phyloP scores from a whole-genome alignment of 2,888 invertebrate genomes.

The Epinotia ramella region DNA sequence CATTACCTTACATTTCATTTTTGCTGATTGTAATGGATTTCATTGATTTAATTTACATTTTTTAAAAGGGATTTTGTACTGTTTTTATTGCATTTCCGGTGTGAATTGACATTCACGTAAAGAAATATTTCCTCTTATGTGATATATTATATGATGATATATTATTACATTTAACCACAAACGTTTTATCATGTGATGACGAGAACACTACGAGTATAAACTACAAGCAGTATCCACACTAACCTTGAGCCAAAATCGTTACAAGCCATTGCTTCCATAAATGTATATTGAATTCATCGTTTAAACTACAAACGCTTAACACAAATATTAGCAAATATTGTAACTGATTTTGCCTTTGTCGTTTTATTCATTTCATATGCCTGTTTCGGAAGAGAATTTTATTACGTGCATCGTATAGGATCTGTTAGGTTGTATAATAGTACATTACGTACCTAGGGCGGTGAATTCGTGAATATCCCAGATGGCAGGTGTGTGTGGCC shows the following conservation, averaged over 20 bases:
- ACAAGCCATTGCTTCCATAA: conserved; percentile 73
- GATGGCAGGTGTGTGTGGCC: too few species aligned
- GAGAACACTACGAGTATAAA: neutral
- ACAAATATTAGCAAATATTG: conserved; percentile 48
- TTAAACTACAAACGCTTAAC: conserved; percentile 67
- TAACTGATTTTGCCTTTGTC: neutral
- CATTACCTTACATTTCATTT: conserved; percentile 51
- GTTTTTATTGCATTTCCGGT: conserved; percentile 11
- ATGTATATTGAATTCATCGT: conserved; percentile 71
- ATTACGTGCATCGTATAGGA: neutral
- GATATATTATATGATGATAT: too few species aligned
- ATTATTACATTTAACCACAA: neutral
- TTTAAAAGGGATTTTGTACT: conserved; percentile 20
- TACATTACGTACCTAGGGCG: too few species aligned
- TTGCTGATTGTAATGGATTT: conserved; percentile 33
- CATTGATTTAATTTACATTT: conserved; percentile 40
- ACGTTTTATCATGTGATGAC: neutral
- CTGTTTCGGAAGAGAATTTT: neutral
- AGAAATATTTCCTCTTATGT: neutral
- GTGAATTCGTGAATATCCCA: too few species aligned
- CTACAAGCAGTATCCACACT: conserved; percentile 58
- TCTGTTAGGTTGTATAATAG: too few species aligned
- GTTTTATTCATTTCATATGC: neutral
- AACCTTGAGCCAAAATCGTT: conserved; percentile 66
- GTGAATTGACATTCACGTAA: neutral